These are phyloP conservation scores for Crotalus tigris DNA, from an alignment of 2,113 vertebrate genomes.

Conservation along the genomic window DNA sequence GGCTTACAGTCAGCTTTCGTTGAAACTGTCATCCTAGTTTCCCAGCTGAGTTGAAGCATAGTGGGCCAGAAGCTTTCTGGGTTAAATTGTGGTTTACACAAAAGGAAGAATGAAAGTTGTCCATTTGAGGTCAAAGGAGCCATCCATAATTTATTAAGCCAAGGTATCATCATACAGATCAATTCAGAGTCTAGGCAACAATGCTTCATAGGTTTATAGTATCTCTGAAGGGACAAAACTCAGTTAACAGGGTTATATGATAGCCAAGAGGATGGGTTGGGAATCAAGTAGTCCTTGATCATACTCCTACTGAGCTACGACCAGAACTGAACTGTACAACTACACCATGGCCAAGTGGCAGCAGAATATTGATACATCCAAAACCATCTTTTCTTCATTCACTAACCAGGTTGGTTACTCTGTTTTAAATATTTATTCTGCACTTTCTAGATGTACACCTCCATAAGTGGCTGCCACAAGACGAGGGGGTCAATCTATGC, in stretches of 20 bases:
- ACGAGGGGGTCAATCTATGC: not conserved
- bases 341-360: conserved; percentile 45
- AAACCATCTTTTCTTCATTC: conserved; percentile 53
- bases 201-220: not conserved
- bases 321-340: conserved; percentile 13
- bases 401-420: conserved; percentile 42
- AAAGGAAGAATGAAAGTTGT: not conserved
- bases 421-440: conserved; percentile 49
- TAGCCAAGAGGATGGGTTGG: too few relatives aligned
- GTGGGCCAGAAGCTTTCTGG: not conserved
- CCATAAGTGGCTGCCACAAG: not conserved
- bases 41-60: not conserved
- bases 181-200: not conserved
- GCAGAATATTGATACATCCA: not conserved
- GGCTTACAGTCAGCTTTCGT: not conserved
- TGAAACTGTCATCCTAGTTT: not conserved
- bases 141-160: not conserved
- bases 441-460: not conserved
- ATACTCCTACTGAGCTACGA: too few relatives aligned
- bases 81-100: not conserved
- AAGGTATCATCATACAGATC: not conserved
- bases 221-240: not conserved
- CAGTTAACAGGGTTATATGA: too few relatives aligned
- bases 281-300: too few relatives aligned
- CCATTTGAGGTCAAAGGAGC: not conserved